These are phyloP conservation scores for Pelobates cultripes DNA, from an alignment of 2,797 vertebrate genomes.

Conservation along the genomic window DNA sequence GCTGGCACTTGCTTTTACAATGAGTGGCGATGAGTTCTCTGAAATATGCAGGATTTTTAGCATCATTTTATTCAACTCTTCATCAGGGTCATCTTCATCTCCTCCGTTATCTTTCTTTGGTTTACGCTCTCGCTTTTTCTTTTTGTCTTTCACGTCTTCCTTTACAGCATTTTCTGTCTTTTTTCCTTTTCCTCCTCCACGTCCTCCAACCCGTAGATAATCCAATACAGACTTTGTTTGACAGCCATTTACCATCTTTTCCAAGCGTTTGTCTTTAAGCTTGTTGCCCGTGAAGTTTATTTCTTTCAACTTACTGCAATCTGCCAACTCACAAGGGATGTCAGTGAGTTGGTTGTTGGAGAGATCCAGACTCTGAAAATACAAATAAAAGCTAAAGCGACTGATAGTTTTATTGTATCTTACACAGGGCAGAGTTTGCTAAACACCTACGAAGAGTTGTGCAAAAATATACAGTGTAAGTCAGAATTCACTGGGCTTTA, in stretches of 20 bases:
- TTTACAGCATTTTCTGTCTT: constrained; percentile 65
- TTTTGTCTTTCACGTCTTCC: constrained; percentile 68
- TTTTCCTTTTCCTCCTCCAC: constrained; percentile 76
- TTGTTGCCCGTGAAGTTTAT: constrained; percentile 92
- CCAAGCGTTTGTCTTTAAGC: constrained; percentile 89
- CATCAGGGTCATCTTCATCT: constrained; percentile 66
- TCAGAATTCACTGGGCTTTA: no score
- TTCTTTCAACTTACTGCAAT: constrained; percentile 92
- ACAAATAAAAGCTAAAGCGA: no score
- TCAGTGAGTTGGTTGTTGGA: constrained; percentile 87
- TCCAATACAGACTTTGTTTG: constrained; percentile 91
- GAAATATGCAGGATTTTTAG: constrained; percentile 85
- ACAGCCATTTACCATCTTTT: constrained; percentile 96
- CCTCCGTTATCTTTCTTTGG: constrained; percentile 73
- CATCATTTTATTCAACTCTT: constrained; percentile 73
- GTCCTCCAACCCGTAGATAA: constrained; percentile 80
- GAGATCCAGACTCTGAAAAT: constrained; percentile 82
- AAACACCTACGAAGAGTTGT: no score
- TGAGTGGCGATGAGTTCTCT: constrained; percentile 70
- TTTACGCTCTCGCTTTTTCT: constrained; percentile 76
- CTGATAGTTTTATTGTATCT: no score
- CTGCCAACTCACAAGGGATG: constrained; percentile 81
- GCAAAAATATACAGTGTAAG: no score
- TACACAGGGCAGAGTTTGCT: no score
- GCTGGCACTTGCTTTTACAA: constrained; percentile 71